These are phyloP conservation scores for Carcina quercana DNA, from an alignment of 2,888 invertebrate genomes.

Conservation along the genomic window DNA sequence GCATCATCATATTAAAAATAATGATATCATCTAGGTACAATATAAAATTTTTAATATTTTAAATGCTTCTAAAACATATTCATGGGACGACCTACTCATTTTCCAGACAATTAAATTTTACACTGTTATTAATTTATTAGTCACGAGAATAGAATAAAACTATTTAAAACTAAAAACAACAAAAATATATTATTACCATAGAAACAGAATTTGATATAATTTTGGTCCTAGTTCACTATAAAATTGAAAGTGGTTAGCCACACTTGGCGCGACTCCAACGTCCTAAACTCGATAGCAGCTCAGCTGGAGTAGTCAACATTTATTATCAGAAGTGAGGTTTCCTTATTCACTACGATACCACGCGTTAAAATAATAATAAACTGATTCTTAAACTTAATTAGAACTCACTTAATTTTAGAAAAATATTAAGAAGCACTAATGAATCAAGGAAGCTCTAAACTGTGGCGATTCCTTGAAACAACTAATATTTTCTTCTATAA, in stretches of 20 bases:
- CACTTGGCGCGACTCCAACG: too few species aligned
- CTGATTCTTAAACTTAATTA: neutral
- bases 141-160: constrained; percentile 53
- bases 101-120: constrained; percentile 35
- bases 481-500: too few species aligned
- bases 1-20: constrained; percentile 68
- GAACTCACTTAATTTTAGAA: neutral
- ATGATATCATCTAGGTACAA: constrained; percentile 62
- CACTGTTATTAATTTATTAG: constrained; percentile 45
- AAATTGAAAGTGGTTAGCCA: constrained; percentile 20
- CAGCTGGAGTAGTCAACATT: constrained; percentile 13
- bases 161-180: constrained; percentile 64
- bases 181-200: constrained; percentile 47
- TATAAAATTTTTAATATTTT: constrained; percentile 56
- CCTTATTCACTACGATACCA: constrained; percentile 6
- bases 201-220: constrained; percentile 49
- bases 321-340: constrained; percentile 28
- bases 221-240: constrained; percentile 59
- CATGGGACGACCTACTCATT: constrained; percentile 52
- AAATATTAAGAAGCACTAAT: constrained; percentile 29
- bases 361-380: neutral
- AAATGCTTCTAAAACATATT: constrained; percentile 71
- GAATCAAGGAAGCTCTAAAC: constrained; percentile 26
- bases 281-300: neutral
- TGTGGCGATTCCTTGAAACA: too few species aligned